Evolutionary conservation across 2,797 vertebrate species (phyloP), one percentile per base, ranked within the genome.

Genomic region (Diglossa cyanea): DNA sequence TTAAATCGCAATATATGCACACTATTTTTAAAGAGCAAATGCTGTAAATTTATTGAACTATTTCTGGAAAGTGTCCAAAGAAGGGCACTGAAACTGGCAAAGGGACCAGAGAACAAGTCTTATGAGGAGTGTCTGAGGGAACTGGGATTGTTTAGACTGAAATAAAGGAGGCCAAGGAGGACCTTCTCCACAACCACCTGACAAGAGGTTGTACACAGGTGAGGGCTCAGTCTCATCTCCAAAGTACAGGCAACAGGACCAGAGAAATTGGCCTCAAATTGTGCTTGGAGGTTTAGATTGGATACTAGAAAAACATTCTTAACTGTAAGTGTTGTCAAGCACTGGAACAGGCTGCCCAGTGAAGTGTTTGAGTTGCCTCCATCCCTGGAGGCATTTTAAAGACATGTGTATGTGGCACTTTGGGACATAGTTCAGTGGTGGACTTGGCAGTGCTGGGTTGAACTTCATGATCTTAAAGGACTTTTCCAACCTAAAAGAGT

Each of bases 1-100:
- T 86, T 45, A 93, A 62, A 62, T 60, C 10, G 8, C 57, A 53
- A 35, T 67, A 71, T 11, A 83, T 5, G 23, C 23, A 87, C 12
- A 19, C 17, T 63, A 53, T 71, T 83, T 90, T 80, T 61, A 77
- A 90, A 87, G 35, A 80, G 33, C 12, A 82, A 94, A 73, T 47
- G 51, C 31, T 47, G 17, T 37, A 71, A 71, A 79, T 76, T 82
- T 44, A 53, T 60, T 62, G 21, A 79, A 70, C 67, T 74, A 42
- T 78, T 74, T 2, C 37, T 78, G 81, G 51, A 70, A 55, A 8
- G 2, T 11, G 7, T 61, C 47, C 67, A 70, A 17, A 78, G 67
- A 55, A 54, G 51, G 37, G 37, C 51, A 82, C 4, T 16, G 3
- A 40, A 78, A 67, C 10, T 47, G 13, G 62, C 37, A 40, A 51